A percentile compares a stretch with the other conserved stretches of the same genome.
These are phyloP conservation scores for Cecidostiba fungosa DNA, from an alignment of 2,888 invertebrate genomes.

Conservation along the genomic window DNA sequence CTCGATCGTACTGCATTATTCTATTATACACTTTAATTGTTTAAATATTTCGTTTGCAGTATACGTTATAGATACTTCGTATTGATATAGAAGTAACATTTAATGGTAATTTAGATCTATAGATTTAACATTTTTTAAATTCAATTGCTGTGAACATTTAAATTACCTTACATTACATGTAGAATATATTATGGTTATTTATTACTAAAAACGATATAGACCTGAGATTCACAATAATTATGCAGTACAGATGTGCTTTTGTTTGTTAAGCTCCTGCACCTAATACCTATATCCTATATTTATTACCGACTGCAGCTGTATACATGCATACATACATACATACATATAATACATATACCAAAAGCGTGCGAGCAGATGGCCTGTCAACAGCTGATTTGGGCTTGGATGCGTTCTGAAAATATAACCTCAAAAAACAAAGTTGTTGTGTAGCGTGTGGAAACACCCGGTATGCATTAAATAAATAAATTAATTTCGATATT, in stretches of 20 bases:
- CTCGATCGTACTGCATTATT: background rate
- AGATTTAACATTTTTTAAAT: too few species aligned
- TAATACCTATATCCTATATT: too few species aligned
- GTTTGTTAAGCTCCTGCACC: background rate
- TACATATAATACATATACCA: too few species aligned
- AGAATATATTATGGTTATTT: too few species aligned
- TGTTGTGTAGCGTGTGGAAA: background rate
- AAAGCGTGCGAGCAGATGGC: background rate
- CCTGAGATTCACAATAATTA: background rate
- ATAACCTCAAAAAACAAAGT: constrained; percentile 2
- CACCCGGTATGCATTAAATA: background rate
- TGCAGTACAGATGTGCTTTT: background rate
- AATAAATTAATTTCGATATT: background rate
- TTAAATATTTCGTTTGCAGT: too few species aligned
- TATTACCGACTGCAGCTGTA: background rate
- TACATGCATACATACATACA: too few species aligned
- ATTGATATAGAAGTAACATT: too few species aligned
- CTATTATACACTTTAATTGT: too few species aligned
- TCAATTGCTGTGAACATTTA: too few species aligned
- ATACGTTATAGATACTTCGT: too few species aligned
- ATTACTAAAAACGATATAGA: background rate
- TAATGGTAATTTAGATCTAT: too few species aligned
- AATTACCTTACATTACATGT: too few species aligned
- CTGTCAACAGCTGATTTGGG: background rate
- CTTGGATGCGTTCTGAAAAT: background rate